Base-by-base conservation (phyloP, 2,113 vertebrate genomes). In the Apeltes quadracus region DNA sequence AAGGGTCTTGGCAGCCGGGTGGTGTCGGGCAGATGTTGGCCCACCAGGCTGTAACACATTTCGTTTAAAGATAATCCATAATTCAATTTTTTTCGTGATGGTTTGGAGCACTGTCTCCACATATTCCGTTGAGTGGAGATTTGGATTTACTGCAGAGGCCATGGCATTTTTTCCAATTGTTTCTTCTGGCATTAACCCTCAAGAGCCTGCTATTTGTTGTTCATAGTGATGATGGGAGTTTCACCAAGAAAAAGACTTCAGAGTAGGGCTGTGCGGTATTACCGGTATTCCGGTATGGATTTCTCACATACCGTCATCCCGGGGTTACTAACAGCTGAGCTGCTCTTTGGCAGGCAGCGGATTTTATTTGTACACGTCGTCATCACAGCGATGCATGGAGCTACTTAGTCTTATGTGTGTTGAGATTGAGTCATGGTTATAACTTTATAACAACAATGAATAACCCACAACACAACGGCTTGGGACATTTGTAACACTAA, bases 1-100 rank as follows among this genome's bases (percentile, higher is more conserved):
- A 68, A 66, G 50, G 36, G 4, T 51, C 25, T 56, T 69, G 46
- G 50, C 11, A 7, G 32, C 61, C 64, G 70, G 41, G 72, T 51
- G 75, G 43, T 3, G 10, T 29, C 7, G 25, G 10, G 22, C 4
- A 69, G 13, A 25, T 16, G 9, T 23, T 3, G 18, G 41, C 2
- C 27, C 22, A 3, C 5, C 7, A 50, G 44, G n/a, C 32, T 15
- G 16, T 18, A 16, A 61, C 23, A n/a, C 23, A 13, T 7, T 54
- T 54, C 23, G n/a, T 57, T 29, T 7, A 16, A 27, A 39, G 0
- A 72, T n/a, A 53, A 58, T 44, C 25, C 32, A 15, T 41, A 15
- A 48, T 56, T 25, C 34, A 7, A 2, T 12, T 23, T 51, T 69
- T 13, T 41, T 69, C 14, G 16, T 43, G 7, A n/a, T 64, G 16